Percentiles rank a stretch among this genome's conserved stretches.
Evolutionary conservation across 1,140 invertebrate genomes (phyloP).

Genomic region (Drosophila mayri): DNA sequence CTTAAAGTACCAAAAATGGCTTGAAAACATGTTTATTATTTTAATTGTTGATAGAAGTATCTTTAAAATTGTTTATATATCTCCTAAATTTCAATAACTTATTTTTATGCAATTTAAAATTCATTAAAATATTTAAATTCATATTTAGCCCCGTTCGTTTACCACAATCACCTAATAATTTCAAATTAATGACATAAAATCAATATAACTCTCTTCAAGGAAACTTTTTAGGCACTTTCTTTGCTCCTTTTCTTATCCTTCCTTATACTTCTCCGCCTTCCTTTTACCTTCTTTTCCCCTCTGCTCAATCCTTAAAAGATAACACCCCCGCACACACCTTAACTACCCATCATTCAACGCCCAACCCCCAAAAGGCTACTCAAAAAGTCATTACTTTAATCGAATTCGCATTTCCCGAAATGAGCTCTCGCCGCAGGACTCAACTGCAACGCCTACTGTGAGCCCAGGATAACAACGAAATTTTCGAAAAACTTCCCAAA

Average conservation of each 20-base stretch:
- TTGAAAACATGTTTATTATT: not conserved
- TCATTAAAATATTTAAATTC: not conserved
- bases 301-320: not conserved
- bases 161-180: conserved; percentile 13
- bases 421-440: conserved; percentile 51
- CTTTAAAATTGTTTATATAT: not conserved
- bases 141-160: not conserved
- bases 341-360: not conserved
- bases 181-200: conserved; percentile 26
- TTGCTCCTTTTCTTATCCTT: not conserved
- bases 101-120: not conserved
- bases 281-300: too few species aligned
- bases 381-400: conserved; percentile 81
- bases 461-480: conserved; percentile 25
- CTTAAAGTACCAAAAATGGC: not conserved
- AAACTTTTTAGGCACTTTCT: conserved; percentile 23
- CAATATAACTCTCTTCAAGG: conserved; percentile 13
- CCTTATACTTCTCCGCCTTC: not conserved
- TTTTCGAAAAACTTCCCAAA: conserved; percentile 59
- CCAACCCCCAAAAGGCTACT: conserved; percentile 25
- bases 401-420: conserved; percentile 77
- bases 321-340: conserved; percentile 12
- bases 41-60: not conserved
- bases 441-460: conserved; percentile 64
- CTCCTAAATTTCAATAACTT: not conserved